Conservation (phyloP, 2,113 vertebrate genomes). For the Danio rerio region GRCz12tu NC_133179.1:17494501-17495000, state of each 20-base stretch:
- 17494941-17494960: not conserved
- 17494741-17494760: conserved; percentile 20
- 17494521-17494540: not conserved
- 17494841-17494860: not conserved
- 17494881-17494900: not conserved
- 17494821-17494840: not conserved
- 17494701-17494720: conserved; percentile 15
- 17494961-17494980: conserved; percentile 32
- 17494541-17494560: conserved; percentile 2
- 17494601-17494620: not conserved
- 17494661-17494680: not conserved
- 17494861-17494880: not conserved
- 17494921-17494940: conserved; percentile 14
- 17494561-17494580: not conserved
- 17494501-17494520: not conserved
- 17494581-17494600: not conserved
- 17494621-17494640: conserved; percentile 26
- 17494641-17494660: conserved; percentile 23
- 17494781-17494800: conserved; percentile 3
- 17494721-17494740: not conserved
- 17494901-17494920: not conserved
- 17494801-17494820: conserved; percentile 26
- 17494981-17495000: conserved; percentile 68
- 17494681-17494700: conserved; percentile 36
- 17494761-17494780: conserved; percentile 20